Evolutionary conservation across 1,140 invertebrate species (phyloP), one percentile per base, ranked within the genome.

Genomic region (Pachypsylla venusta): DNA sequence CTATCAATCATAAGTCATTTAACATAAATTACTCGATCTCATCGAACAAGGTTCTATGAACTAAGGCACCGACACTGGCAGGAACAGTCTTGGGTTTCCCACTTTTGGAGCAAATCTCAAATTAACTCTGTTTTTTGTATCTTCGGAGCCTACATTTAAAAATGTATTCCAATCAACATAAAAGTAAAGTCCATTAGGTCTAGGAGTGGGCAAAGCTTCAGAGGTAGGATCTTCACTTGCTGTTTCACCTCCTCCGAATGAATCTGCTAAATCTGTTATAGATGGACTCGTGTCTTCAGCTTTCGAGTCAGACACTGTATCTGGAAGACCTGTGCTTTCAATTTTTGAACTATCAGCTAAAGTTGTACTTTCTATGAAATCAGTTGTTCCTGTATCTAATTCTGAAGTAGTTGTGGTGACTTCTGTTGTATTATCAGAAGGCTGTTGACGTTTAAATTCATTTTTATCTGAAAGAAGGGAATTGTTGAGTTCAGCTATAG

Each of bases 111-210:
- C 77, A 64, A 89, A 85, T 63, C 82, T 77, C 62, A 89, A 76
- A 66, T 86, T 83, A 1, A 89, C 80, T 22, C 54, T 54, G 4
- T 59, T 61, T 70, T 83, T 82, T 56, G 79, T 81, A 25, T 81
- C 80, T 55, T 79, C 82, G n/a, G 86, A 83, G 24, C 85, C 86
- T 2, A 89, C 84, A 68, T 88, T 84, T 2, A 89, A 71, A 65
- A 90, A 90, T 13, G 82, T 79, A 66, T 90, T 89, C 85, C 85
- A 88, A 66, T 90, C 87, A 1, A 88, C 72, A 56, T 88, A 76
- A 70, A 87, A 88, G 66, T 89, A 90, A 48, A 90, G 79, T 1
- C 87, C 87, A 58, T 81, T 87, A 66, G 79, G 81, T 60, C 75
- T 77, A 1, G 55, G 39, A 14, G 64, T 56, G 13, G 83, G 81